Conservation (phyloP, 2,113 vertebrate genomes). For the Craseonycteris thonglongyai region DNA sequence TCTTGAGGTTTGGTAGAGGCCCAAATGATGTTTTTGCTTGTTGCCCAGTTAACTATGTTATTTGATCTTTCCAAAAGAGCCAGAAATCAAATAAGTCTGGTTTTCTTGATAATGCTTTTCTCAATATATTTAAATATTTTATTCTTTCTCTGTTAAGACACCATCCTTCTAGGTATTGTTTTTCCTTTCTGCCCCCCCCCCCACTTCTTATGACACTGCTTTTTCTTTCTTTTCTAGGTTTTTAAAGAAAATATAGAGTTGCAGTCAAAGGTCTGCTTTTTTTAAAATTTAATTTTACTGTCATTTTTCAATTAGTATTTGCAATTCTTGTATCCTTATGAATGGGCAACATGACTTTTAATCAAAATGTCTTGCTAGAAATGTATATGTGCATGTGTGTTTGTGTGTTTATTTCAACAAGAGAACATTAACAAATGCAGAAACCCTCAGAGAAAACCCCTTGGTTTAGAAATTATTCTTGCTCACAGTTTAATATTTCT, state of each 20-base stretch:
- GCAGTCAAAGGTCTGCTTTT: neutral
- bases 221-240: neutral
- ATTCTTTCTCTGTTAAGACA: neutral
- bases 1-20: neutral
- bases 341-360: neutral
- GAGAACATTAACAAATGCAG: neutral
- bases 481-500: neutral
- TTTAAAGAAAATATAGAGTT: neutral
- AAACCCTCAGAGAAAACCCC: neutral
- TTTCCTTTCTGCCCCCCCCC: neutral
- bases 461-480: neutral
- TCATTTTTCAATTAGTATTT: neutral
- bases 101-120: neutral
- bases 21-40: neutral
- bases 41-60: neutral
- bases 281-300: neutral
- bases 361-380: neutral
- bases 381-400: neutral
- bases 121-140: neutral
- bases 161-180: neutral
- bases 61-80: neutral
- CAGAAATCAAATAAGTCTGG: neutral
- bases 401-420: neutral
- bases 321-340: neutral
- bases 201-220: neutral